Base-by-base conservation (phyloP, 2,113 vertebrate species). In the Myotis lucifugus region DNA sequence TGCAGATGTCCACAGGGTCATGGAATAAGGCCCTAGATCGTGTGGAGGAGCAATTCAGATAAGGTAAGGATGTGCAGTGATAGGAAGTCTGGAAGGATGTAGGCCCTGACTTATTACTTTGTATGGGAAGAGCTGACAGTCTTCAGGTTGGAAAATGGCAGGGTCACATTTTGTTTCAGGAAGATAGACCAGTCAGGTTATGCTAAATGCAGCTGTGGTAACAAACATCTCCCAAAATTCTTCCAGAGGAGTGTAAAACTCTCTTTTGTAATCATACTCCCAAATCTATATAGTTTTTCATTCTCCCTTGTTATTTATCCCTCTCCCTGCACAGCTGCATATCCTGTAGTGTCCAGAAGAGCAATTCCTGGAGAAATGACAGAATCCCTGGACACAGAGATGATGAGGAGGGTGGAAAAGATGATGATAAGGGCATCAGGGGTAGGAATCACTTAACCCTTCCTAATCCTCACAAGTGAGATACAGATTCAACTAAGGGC, bases 311-410 rank as follows among this genome's bases (percentile, higher is more conserved):
- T 29, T 37, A 3, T 9, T 21, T 15, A 27, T 3, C 21, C 37
- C 11, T 0, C 23, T n/a, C 0, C 46, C 21, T 46, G 5, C 0
- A n/a, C 32, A 14, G 15, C 48, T 48, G 3, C 21, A 1, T 8
- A 13, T 6, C 21, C 74, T 17, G 15, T 3, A 4, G 19, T 4
- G 8, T 3, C 52, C 34, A 27, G n/a, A 5, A 29, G 5, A 78
- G 21, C 0, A 23, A 1, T 42, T 78, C 27, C 17, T 27, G 12
- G 52, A 7, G 29, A 78, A 32, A 3, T 8, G 17, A 32, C 8
- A 5, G 74, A n/a, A 27, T 7, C 37, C 48, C 3, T 3, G 32
- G 17, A 12, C 29, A 5, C 2, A 5, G 46, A 6, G 42, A 12
- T 3, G 3, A 1, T 3, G 15, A 34, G 56, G 8, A 15, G 29